These are phyloP conservation scores for Neodon shergylaensis DNA, from an alignment of 2,113 vertebrate species.

Conservation along the genomic window DNA sequence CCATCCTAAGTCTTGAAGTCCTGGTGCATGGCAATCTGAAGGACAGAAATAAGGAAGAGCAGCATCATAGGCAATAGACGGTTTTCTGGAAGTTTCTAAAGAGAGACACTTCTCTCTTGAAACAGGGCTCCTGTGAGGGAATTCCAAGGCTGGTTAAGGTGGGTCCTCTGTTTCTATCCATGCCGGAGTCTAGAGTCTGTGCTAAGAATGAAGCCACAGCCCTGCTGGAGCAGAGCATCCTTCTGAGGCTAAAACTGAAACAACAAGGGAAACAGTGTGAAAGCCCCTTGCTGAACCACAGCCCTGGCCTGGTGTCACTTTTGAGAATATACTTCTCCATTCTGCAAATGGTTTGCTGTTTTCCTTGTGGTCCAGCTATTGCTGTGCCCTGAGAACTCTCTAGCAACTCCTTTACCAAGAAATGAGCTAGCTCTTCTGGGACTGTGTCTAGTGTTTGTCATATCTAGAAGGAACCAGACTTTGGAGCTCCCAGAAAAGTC, in stretches of 20 bases:
- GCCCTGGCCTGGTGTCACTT: constrained; percentile 54
- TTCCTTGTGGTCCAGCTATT: constrained; percentile 55
- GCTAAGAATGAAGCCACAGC: neutral
- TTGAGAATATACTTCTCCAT: constrained; percentile 79
- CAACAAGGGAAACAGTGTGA: constrained; percentile 51
- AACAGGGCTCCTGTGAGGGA: neutral
- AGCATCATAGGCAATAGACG: fast-evolving
- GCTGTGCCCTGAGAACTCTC: constrained; percentile 60
- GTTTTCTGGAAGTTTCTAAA: neutral
- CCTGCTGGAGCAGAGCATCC: neutral
- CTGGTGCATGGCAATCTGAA: neutral
- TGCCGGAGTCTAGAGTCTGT: neutral
- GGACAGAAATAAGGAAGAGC: neutral
- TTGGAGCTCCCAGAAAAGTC: neutral
- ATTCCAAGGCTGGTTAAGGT: too few relatives aligned
- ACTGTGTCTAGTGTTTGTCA: constrained; percentile 18
- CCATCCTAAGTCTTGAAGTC: neutral
- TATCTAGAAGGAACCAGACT: neutral
- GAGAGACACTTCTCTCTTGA: neutral
- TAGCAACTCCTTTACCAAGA: constrained; percentile 72
- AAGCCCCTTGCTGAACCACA: constrained; percentile 76
- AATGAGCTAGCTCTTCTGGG: constrained; percentile 10
- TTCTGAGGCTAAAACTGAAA: constrained; percentile 76
- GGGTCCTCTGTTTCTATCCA: neutral
- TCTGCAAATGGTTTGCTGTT: constrained; percentile 65